These are phyloP conservation scores for Rhinatrema bivittatum DNA, from an alignment of 2,797 vertebrate species.

Conservation along the genomic window DNA sequence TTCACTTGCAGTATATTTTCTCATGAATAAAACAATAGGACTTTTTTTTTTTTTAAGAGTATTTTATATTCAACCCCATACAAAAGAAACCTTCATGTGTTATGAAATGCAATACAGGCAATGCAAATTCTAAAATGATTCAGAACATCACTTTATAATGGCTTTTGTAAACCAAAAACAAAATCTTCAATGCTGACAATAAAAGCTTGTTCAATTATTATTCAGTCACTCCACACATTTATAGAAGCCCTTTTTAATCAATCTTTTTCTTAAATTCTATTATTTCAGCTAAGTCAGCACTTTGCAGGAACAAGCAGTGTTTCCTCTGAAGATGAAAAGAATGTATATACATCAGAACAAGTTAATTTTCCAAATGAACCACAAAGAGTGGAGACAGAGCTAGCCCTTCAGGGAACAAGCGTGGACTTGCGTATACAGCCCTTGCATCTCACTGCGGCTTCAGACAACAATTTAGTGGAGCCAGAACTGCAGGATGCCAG, in stretches of 20 bases:
- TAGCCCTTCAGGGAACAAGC: slow-evolving; percentile 20
- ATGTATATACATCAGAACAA: slow-evolving; percentile 32
- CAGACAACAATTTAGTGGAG: slow-evolving; percentile 26
- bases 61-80: slow-evolving; percentile 28
- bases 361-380: slow-evolving; percentile 46
- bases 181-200: slow-evolving; percentile 22
- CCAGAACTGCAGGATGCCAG: slow-evolving; percentile 27
- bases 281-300: slow-evolving; percentile 57
- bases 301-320: slow-evolving; percentile 44
- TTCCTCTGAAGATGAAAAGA: slow-evolving; percentile 47
- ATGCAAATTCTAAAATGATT: slow-evolving; percentile 29
- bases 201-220: slow-evolving; percentile 21
- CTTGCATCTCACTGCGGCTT: slow-evolving; percentile 27
- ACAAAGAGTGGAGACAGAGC: slow-evolving; percentile 32
- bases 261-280: slow-evolving; percentile 45
- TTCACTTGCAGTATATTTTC: slow-evolving; percentile 32
- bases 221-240: slow-evolving; percentile 23
- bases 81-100: no score
- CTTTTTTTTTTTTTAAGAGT: slow-evolving; percentile 20
- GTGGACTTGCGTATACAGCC: slow-evolving; percentile 27
- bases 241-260: slow-evolving; percentile 28
- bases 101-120: slow-evolving; percentile 37
- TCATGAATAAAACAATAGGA: slow-evolving; percentile 40
- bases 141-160: slow-evolving; percentile 19
- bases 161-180: slow-evolving; percentile 28